These are phyloP conservation scores for Pachydiplax longipennis DNA, from an alignment of 2,888 invertebrate genomes.

Conservation along the genomic window DNA sequence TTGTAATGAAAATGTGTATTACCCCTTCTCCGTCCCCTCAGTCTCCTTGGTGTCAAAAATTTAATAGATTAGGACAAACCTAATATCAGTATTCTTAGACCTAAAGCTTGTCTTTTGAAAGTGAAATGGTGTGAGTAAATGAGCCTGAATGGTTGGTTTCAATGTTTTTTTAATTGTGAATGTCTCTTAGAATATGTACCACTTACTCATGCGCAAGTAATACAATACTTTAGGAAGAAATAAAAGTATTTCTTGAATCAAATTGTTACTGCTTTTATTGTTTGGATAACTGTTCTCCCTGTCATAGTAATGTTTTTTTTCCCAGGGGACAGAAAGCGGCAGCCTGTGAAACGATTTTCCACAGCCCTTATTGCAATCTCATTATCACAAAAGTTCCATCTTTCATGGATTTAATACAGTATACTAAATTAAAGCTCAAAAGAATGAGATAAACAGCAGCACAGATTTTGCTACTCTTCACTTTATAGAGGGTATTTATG, in stretches of 20 bases:
- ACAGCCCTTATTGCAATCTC: neutral
- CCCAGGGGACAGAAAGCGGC: too few relatives aligned
- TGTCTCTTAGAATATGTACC: constrained; percentile 30
- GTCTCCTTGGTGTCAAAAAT: constrained; percentile 27
- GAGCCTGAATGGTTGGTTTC: constrained; percentile 26
- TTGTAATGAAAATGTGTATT: constrained; percentile 14
- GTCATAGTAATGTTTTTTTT: neutral
- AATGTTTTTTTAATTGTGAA: constrained; percentile 35
- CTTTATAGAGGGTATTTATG: too few relatives aligned
- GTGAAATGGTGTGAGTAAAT: neutral
- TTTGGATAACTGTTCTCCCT: neutral
- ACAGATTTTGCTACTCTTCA: too few relatives aligned
- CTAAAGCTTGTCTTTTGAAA: constrained; percentile 32
- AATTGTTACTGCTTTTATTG: neutral
- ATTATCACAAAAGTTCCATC: too few relatives aligned
- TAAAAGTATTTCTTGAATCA: constrained; percentile 40
- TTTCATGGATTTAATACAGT: too few relatives aligned
- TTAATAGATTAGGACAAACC: neutral
- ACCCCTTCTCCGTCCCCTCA: constrained; percentile 26
- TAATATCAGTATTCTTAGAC: constrained; percentile 31
- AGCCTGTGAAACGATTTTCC: neutral
- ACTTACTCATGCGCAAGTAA: constrained; percentile 36
- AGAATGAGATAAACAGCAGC: too few relatives aligned
- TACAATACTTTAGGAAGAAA: constrained; percentile 31
- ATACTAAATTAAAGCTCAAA: neutral